These are phyloP conservation scores for Spinibarbus caldwelli DNA, from an alignment of 2,797 vertebrate genomes.

Conservation along the genomic window DNA sequence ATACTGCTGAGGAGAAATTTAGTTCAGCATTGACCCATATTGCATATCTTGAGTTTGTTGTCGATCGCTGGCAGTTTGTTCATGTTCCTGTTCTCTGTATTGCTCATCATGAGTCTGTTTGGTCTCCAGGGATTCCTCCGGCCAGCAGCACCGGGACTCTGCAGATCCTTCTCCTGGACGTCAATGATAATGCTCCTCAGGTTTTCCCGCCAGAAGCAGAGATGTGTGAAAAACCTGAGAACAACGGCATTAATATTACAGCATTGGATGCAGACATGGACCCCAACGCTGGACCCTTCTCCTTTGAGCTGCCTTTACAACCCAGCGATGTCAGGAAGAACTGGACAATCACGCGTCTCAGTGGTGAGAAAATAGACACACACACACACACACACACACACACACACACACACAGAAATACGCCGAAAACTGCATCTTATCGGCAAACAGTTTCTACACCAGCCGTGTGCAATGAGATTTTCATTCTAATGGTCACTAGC, in stretches of 20 bases:
- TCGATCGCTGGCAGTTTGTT: background rate
- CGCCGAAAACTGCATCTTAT: background rate
- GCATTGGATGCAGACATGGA: constrained; percentile 92
- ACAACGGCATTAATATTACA: constrained; percentile 96
- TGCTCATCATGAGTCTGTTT: background rate
- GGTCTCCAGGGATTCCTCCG: constrained; percentile 80
- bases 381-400: constrained; percentile 28
- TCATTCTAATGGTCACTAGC: background rate
- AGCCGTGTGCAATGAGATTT: background rate
- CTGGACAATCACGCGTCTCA: constrained; percentile 94
- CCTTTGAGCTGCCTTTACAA: constrained; percentile 88
- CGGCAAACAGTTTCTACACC: background rate
- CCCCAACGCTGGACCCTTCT: constrained; percentile 93
- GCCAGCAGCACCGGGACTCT: constrained; percentile 96
- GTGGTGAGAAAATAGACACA: constrained; percentile 76
- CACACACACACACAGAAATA: constrained; percentile 19
- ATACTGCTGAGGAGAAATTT: background rate
- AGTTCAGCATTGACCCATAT: background rate
- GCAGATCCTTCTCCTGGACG: constrained; percentile 91
- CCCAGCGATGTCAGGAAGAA: constrained; percentile 89
- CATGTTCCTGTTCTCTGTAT: background rate
- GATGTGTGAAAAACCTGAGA: constrained; percentile 91
- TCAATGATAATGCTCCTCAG: constrained; percentile 96
- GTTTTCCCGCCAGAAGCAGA: constrained; percentile 92
- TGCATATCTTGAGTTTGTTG: background rate